Conservation (phyloP, 2,797 vertebrate species). For the Clarias fuscus region DNA sequence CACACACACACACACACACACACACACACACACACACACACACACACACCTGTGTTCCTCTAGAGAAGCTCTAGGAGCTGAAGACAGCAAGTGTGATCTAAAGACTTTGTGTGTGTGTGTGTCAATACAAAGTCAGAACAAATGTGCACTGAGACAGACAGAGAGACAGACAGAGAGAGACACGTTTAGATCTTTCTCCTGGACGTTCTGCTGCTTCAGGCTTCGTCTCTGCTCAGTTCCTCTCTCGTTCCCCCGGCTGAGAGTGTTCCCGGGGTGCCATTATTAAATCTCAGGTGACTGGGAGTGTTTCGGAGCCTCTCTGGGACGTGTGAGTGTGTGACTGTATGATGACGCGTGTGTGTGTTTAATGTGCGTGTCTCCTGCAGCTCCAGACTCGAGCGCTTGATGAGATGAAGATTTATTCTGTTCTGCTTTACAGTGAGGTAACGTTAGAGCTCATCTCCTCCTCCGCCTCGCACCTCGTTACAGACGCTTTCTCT, state of each 20-base stretch:
- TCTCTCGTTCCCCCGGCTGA: background rate
- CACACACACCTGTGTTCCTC: background rate
- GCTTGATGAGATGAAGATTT: conserved; percentile 4
- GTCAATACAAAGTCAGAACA: too few species aligned
- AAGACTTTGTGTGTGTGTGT: too few species aligned
- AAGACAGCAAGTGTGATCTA: conserved; percentile 10
- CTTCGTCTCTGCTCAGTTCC: background rate
- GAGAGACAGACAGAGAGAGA: too few species aligned
- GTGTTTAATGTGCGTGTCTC: background rate
- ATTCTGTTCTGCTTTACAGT: conserved; percentile 74
- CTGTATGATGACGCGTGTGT: background rate
- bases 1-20: conserved; percentile 8
- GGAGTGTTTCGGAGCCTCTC: background rate
- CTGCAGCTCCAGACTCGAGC: background rate
- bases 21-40: background rate
- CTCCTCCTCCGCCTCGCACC: conserved; percentile 53
- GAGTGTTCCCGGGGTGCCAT: background rate
- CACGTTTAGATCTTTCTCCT: too few species aligned
- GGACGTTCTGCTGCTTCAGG: too few species aligned
- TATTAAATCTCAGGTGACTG: conserved; percentile 11
- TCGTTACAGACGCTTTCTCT: conserved; percentile 62
- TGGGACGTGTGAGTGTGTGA: background rate
- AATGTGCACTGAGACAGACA: too few species aligned
- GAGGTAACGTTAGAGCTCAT: conserved; percentile 92
- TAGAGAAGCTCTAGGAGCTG: background rate